These are phyloP conservation scores for Limnephilus lunatus DNA, from an alignment of 2,888 invertebrate genomes.

Conservation along the genomic window DNA sequence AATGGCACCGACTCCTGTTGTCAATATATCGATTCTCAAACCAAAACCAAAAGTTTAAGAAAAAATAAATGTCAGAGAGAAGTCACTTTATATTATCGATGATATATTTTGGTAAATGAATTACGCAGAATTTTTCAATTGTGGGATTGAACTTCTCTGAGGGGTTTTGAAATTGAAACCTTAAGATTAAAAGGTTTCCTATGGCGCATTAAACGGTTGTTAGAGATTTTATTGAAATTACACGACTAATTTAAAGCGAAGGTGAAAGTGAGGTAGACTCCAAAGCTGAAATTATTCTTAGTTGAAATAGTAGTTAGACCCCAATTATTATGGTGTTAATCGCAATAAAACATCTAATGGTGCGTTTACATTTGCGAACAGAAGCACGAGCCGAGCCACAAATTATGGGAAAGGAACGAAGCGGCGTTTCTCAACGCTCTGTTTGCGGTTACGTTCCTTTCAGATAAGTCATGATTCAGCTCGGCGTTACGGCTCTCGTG, in stretches of 20 bases:
- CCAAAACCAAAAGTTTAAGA: no score
- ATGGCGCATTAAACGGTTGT: neutral
- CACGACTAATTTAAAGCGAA: neutral
- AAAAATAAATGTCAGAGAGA: no score
- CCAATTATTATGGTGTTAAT: neutral
- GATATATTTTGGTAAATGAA: neutral
- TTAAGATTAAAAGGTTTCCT: neutral
- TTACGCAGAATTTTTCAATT: neutral
- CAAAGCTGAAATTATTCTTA: neutral
- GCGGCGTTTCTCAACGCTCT: no score
- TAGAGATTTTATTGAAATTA: neutral
- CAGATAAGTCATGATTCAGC: no score
- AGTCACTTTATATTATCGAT: no score
- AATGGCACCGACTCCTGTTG: no score
- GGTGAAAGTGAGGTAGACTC: neutral
- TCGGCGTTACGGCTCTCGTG: no score
- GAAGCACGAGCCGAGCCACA: no score
- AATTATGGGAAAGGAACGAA: no score
- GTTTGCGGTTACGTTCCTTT: no score
- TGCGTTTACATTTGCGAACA: no score
- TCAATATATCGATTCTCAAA: no score
- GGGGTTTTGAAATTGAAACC: neutral
- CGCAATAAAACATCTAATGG: neutral
- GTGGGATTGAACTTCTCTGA: neutral
- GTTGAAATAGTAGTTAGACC: neutral